These are phyloP conservation scores for Ascaphus truei DNA, from an alignment of 2,113 vertebrate species.

Conservation along the genomic window DNA sequence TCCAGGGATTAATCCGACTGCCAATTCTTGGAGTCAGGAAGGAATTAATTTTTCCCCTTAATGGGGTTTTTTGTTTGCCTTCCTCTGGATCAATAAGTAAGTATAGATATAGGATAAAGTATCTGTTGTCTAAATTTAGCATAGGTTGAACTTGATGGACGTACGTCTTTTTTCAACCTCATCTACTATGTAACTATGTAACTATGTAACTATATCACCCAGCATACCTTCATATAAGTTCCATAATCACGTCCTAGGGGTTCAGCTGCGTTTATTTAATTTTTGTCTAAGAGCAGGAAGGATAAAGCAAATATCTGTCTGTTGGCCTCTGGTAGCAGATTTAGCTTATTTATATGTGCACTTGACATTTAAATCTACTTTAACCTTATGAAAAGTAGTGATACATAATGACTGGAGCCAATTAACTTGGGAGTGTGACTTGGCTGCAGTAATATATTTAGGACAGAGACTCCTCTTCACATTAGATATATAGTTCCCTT, in stretches of 20 bases:
- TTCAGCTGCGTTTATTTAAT: constrained; percentile 10
- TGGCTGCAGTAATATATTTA: constrained; percentile 1
- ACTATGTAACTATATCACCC: too few species aligned
- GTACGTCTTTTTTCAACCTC: too few species aligned
- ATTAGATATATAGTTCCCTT: constrained; percentile 13
- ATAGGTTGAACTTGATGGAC: too few species aligned
- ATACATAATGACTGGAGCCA: constrained; percentile 27
- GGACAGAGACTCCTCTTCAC: not conserved
- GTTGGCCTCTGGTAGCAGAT: constrained; percentile 13
- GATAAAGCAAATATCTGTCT: not conserved
- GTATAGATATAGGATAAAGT: too few species aligned
- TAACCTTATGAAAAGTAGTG: constrained; percentile 32
- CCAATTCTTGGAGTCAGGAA: too few species aligned
- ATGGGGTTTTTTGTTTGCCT: too few species aligned
- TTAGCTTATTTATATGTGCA: constrained; percentile 31
- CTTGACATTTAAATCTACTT: constrained; percentile 33
- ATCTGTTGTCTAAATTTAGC: too few species aligned
- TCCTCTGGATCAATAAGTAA: too few species aligned
- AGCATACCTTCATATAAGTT: too few species aligned
- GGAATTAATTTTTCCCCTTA: too few species aligned
- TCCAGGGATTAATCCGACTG: too few species aligned
- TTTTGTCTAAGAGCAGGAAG: not conserved
- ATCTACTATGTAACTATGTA: too few species aligned
- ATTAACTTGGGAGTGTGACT: constrained; percentile 23
- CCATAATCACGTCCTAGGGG: not conserved